Evolutionary conservation across 1,140 invertebrate species (phyloP).

Genomic region (Leguminivora glycinivorella): DNA sequence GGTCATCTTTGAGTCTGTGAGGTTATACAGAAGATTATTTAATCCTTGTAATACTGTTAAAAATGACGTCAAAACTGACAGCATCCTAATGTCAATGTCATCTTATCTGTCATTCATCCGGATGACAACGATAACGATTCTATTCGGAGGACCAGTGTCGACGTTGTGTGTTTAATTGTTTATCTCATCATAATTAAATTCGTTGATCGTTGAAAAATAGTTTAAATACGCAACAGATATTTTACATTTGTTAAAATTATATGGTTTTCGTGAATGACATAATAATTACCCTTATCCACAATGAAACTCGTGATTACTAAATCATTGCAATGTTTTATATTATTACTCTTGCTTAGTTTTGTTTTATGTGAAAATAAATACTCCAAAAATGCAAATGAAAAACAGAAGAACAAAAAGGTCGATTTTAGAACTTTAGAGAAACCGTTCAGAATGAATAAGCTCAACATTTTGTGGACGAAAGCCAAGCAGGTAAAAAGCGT

Average conservation of each 20-base stretch:
- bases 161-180: neutral
- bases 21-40: too few relatives aligned
- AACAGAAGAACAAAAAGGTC: slow-evolving; percentile 66
- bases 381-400: slow-evolving; percentile 79
- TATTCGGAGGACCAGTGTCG: too few relatives aligned
- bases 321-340: neutral
- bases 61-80: too few relatives aligned
- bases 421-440: slow-evolving; percentile 83
- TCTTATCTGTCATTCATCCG: too few relatives aligned
- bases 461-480: slow-evolving; percentile 91
- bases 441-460: slow-evolving; percentile 91
- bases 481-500: slow-evolving; percentile 84
- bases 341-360: slow-evolving; percentile 33
- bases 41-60: too few relatives aligned
- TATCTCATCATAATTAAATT: neutral
- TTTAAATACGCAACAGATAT: neutral
- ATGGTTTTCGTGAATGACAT: neutral
- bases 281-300: neutral
- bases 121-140: neutral
- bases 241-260: neutral
- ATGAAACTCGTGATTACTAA: neutral
- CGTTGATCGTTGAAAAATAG: neutral
- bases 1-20: too few relatives aligned
- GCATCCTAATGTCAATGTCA: too few relatives aligned
- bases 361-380: slow-evolving; percentile 80